Evolutionary conservation across 2,113 vertebrate species (phyloP).

Genomic region (Cryptotis parvus): DNA sequence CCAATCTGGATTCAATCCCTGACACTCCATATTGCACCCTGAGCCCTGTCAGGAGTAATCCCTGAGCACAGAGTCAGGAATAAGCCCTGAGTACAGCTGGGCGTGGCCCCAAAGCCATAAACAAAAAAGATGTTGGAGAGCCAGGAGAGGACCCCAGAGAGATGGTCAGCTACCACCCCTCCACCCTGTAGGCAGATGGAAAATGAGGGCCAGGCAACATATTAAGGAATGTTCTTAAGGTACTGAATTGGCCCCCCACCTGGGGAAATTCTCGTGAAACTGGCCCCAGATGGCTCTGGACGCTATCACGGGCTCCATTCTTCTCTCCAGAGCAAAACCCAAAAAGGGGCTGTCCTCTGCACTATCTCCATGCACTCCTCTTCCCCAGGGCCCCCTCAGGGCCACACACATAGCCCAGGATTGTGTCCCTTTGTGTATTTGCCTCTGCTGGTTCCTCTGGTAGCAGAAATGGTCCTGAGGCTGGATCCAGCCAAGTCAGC

Average conservation of each 20-base stretch:
- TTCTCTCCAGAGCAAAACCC: neutral
- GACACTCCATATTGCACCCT: too few relatives aligned
- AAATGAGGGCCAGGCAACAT: neutral
- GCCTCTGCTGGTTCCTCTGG: neutral
- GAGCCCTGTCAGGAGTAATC: too few relatives aligned
- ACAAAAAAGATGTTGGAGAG: neutral
- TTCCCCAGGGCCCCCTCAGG: accelerated
- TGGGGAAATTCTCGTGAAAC: conserved; percentile 10
- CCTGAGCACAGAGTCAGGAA: too few relatives aligned
- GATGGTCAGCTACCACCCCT: neutral
- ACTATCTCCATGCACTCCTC: neutral
- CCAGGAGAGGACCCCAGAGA: neutral
- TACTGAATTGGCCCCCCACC: neutral
- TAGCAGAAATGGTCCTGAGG: neutral
- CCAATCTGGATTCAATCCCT: too few relatives aligned
- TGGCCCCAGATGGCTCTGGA: neutral
- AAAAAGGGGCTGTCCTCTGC: neutral
- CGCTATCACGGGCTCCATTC: neutral
- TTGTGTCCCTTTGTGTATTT: neutral
- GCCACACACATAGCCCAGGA: neutral
- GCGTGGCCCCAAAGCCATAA: too few relatives aligned
- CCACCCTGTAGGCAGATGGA: neutral
- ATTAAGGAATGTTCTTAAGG: neutral
- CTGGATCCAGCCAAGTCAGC: conserved; percentile 36
- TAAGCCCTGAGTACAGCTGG: too few relatives aligned